Evolutionary conservation across 2,888 invertebrate species (phyloP).

Genomic region (Hoplodrina ambigua): DNA sequence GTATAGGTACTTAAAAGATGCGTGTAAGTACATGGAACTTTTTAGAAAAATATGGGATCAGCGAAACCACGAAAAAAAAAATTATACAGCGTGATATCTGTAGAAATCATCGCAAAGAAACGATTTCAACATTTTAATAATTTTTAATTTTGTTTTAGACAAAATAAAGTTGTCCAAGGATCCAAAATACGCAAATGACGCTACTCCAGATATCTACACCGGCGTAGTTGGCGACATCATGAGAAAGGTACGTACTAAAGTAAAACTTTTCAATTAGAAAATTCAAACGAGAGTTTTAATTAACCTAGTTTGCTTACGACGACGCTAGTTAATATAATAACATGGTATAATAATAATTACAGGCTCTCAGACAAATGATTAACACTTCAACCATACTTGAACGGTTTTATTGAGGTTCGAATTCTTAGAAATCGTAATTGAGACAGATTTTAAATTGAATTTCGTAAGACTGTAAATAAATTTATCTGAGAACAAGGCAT

Average conservation of each 20-base stretch:
- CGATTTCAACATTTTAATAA: not conserved
- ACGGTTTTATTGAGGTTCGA: not conserved
- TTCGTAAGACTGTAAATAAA: too few species aligned
- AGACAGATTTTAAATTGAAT: too few species aligned
- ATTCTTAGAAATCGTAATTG: not conserved
- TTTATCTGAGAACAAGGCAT: too few species aligned
- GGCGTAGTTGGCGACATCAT: constrained; percentile 97
- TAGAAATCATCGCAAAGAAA: not conserved
- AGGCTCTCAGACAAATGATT: too few species aligned
- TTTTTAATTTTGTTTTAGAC: constrained; percentile 88
- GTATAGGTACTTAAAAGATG: too few species aligned
- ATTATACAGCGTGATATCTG: too few species aligned
- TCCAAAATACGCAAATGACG: constrained; percentile 95
- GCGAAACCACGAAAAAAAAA: not conserved
- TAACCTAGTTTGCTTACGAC: not conserved
- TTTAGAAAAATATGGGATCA: not conserved
- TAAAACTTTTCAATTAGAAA: not conserved
- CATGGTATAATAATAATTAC: too few species aligned
- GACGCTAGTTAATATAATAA: not conserved
- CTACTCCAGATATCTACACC: constrained; percentile 95
- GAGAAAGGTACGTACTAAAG: constrained; percentile 92
- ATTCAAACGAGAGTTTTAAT: not conserved
- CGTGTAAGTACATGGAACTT: too few species aligned
- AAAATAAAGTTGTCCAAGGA: constrained; percentile 96
- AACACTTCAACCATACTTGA: not conserved